Evolutionary conservation across 2,113 vertebrate species (phyloP), one percentile per base, ranked within the genome.

Genomic region (Tangachromis dhanisi): DNA sequence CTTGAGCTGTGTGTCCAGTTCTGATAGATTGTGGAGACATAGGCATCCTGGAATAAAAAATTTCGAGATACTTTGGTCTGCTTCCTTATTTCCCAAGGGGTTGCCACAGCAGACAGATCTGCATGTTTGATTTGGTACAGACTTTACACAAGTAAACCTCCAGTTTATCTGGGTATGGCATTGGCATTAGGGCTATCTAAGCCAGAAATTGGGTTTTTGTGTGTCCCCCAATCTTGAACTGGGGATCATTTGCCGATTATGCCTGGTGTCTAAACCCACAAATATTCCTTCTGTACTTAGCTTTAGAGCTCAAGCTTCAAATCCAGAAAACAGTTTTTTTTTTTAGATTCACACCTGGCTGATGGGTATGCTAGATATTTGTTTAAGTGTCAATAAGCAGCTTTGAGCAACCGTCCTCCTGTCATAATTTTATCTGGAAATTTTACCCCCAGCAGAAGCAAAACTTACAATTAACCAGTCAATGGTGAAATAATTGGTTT

Each of bases 51-150:
- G 66, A 71, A 71, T 40, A 42, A 42, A 42, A 3, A 6, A 1
- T 0, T 40, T 6, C 0, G 0, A 8, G 19, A 68, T 40, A 38
- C 11, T 4, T 68, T 68, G 63, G 11, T 66, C 33, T 68, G 35
- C 63, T 68, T 68, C 3, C 2, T 40, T 14, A 68, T 14, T 40
- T 40, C 35, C 0, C 63, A 21, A 68, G 63, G 4, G 4, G 1
- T 68, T 68, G 33, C 1, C 33, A 68, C 35, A 40, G 35, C 63
- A 68, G 63, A 21, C 11, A 21, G 63, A 68, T 68, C 63, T 68
- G 19, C 63, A 68, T 4, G 2, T 63, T 40, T 68, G 63, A 68
- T 40, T 40, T 35, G 11, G 63, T 4, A 40, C 11, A 68, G 3
- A 68, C 35, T 68, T 68, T 21, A 68, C 63, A 40, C 7, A 1